These are phyloP conservation scores for Cryptophagus acutangulus DNA, from an alignment of 2,888 invertebrate species.

Conservation along the genomic window DNA sequence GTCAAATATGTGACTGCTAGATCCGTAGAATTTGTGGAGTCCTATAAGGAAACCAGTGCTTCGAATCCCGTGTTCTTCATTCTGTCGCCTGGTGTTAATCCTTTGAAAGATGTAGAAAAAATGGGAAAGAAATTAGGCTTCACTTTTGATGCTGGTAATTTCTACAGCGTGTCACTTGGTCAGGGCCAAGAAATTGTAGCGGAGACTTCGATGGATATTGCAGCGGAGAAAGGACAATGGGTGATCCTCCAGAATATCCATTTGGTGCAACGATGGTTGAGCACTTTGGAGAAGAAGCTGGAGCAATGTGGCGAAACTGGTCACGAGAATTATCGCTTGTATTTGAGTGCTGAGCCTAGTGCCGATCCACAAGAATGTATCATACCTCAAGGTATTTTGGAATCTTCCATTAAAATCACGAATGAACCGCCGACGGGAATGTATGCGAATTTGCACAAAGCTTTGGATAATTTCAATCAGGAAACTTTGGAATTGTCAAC, in stretches of 20 bases:
- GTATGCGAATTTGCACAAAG: constrained; percentile 90
- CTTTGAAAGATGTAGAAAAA: constrained; percentile 86
- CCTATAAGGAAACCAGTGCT: constrained; percentile 78
- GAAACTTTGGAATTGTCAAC: constrained; percentile 89
- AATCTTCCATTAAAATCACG: constrained; percentile 91
- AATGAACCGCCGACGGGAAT: constrained; percentile 95
- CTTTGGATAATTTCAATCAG: constrained; percentile 86
- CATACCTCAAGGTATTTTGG: constrained; percentile 81
- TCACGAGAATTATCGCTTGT: constrained; percentile 64
- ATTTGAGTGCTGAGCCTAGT: constrained; percentile 84
- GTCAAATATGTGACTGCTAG: constrained; percentile 75
- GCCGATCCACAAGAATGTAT: constrained; percentile 60
- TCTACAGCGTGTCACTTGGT: constrained; percentile 89
- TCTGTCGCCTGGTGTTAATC: constrained; percentile 90
- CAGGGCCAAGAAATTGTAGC: constrained; percentile 94
- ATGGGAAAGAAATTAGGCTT: constrained; percentile 77
- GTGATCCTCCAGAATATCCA: constrained; percentile 92
- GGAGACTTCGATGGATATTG: constrained; percentile 76
- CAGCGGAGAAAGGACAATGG: constrained; percentile 80
- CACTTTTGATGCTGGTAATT: constrained; percentile 72
- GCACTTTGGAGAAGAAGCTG: constrained; percentile 83
- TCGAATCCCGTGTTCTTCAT: constrained; percentile 91
- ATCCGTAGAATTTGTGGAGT: constrained; percentile 75
- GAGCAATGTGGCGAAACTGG: constrained; percentile 72
- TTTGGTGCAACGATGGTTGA: constrained; percentile 84